phyloP scores from a whole-genome alignment of 2,113 vertebrate genomes.

The Callospermophilus lateralis region DNA sequence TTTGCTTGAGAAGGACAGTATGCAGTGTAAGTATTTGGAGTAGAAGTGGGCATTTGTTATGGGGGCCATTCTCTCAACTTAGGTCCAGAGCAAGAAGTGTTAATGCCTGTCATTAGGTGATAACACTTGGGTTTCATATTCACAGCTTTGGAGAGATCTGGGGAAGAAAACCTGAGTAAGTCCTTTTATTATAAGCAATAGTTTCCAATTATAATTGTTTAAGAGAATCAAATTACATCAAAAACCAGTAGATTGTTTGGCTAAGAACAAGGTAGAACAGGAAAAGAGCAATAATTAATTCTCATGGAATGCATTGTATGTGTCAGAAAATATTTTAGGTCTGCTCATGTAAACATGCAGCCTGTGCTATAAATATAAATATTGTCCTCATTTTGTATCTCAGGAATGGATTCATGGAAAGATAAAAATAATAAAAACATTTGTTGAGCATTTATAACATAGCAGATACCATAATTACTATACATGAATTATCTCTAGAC shows the following conservation, averaged over 20 bases:
- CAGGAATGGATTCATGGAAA: not conserved
- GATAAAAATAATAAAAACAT: not conserved
- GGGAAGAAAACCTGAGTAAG: not conserved
- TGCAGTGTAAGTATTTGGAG: not conserved
- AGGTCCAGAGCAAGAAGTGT: not conserved
- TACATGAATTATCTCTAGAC: not conserved
- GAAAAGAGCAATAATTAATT: not conserved
- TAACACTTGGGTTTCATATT: not conserved
- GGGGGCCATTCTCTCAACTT: not conserved
- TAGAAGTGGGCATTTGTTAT: not conserved
- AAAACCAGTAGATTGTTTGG: not conserved
- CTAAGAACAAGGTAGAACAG: not conserved
- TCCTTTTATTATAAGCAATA: not conserved
- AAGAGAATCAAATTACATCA: not conserved
- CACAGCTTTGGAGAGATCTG: not conserved
- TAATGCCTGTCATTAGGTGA: not conserved
- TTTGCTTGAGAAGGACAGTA: not conserved
- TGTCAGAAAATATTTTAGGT: constrained; percentile 10
- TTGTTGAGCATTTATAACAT: not conserved
- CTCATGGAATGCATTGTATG: not conserved
- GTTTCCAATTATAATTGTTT: not conserved
- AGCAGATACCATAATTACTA: not conserved
- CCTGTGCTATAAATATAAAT: not conserved
- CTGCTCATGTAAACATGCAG: not conserved
- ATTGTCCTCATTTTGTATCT: not conserved